These are phyloP conservation scores for Bactericera cockerelli DNA, from an alignment of 1,140 invertebrate genomes.

Conservation along the genomic window DNA sequence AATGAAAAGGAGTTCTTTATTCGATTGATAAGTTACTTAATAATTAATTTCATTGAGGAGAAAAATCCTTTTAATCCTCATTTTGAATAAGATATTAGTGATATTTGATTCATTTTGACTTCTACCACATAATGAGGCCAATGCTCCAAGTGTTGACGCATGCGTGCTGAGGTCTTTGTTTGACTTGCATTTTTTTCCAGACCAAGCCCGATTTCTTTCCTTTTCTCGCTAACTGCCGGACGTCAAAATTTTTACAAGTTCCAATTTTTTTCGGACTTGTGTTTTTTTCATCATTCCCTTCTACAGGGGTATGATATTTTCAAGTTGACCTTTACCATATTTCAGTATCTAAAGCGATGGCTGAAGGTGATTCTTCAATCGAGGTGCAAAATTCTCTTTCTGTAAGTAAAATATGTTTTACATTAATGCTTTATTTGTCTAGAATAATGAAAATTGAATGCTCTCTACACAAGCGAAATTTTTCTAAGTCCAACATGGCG, in stretches of 20 bases:
- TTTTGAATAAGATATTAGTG: too few species aligned
- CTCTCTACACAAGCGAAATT: conserved; percentile 38
- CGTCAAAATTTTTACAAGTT: conserved; percentile 2
- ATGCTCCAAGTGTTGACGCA: conserved; percentile 6
- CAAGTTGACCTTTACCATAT: not conserved
- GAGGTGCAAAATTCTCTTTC: not conserved
- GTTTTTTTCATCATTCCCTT: not conserved
- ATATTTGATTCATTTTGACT: too few species aligned
- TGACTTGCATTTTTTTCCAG: not conserved
- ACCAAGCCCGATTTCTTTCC: not conserved
- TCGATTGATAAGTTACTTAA: too few species aligned
- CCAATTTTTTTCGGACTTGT: conserved; percentile 7
- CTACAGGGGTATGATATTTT: not conserved
- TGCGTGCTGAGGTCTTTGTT: not conserved
- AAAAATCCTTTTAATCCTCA: too few species aligned
- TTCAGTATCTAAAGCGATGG: not conserved
- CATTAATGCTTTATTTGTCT: conserved; percentile 10
- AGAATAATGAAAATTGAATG: conserved; percentile 12
- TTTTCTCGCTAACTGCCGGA: not conserved
- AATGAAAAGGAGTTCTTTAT: too few species aligned
- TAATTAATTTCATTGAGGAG: too few species aligned
- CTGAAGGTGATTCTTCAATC: not conserved
- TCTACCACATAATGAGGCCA: not conserved
- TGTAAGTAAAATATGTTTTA: not conserved
- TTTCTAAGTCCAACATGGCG: conserved; percentile 77